Base-by-base conservation (phyloP, 2,888 invertebrate species). In the Amiota mariae region DNA sequence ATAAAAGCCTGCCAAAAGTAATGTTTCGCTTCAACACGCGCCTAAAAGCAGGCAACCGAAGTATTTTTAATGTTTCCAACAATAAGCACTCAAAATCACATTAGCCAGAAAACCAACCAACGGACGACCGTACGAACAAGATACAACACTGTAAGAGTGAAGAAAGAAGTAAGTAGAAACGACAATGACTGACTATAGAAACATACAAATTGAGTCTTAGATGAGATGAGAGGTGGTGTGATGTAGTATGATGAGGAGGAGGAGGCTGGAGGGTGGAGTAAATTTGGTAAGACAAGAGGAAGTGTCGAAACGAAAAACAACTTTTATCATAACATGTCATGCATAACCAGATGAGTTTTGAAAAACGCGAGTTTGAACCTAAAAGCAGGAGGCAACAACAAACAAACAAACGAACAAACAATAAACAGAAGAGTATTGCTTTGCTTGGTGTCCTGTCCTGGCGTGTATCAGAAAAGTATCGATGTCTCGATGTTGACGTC, bases 71-170 rank as follows among this genome's bases (percentile, higher is more conserved):
- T 78, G 36, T 74, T 78, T 78, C 75, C 79, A 82, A 83, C 82
- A 83, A 84, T 83, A 81, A 80, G 81, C 83, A 85, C 85, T 84
- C 81, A 84, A 84, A 84, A 83, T 84, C 85, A 76, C 82, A 84
- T 84, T 84, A 84, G 77, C 51, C 56, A 10, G 6, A 36, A 6
- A 36, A 36, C 67, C 6, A 12, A 18, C 47, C 0, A n/a, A 12
- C 24, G 46, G 4, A 18, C 36, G 36, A 36, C n/a, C n/a, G n/a
- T n/a, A 11, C 63, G 24, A 18, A 46, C 46, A 36, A 13, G 24
- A 63, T 6, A 18, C 10, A 2, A 8, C 3, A 56, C 18, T 10
- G 15, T 1, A n/a, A 56, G 56, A 1, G 70, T 70, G 59, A 59
- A 61, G 47, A 63, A 51, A 24, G n/a, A 70, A 24, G 24, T 8